Base-by-base conservation (phyloP, 2,113 vertebrate genomes). In the Picathartes gymnocephalus region DNA sequence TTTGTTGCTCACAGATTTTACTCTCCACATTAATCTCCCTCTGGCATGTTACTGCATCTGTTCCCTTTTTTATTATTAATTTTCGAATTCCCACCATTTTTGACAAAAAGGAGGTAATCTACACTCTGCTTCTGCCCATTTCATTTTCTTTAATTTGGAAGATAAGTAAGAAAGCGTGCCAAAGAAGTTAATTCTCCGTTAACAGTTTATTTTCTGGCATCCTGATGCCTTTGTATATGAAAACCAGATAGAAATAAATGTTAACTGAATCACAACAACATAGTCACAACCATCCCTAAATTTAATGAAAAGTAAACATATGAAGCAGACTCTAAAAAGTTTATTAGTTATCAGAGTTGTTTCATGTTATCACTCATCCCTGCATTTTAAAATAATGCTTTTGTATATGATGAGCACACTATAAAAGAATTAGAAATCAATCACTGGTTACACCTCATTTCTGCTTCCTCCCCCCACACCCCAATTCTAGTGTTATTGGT, bases 11-110 rank as follows among this genome's bases (percentile, higher is more conserved):
- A 98, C 99, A 99, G 99, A 99, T 99, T 99, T 99, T 98, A 97
- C 99, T 99, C 98, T 98, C 99, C 98, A 98, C 99, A 99, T 98
- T 98, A 98, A 99, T 99, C 98, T 98, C 99, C 99, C 99, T 99
- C 99, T 99, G 99, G 99, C 99, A 98, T 98, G 98, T 99, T 98
- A 98, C 98, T 98, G 99, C 99, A 99, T 99, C 99, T 99, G 99
- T 99, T 99, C 99, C 98, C 99, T 99, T 99, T 99, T 99, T 99
- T 99, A 99, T 98, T 98, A 98, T 99, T 99, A 99, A 99, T 99
- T 99, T 99, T 99, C 98, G 98, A 98, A 99, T 99, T 98, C 98
- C 98, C 98, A 98, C 98, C 97, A 98, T 98, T 98, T 98, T 98
- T 98, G 98, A 98, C 98, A 98, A 98, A 98, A 98, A 98, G 97